A percentile compares a stretch with the other conserved stretches of the same genome.
Evolutionary conservation across 2,797 vertebrate species (phyloP).

Genomic region (Fistularia tabacaria): DNA sequence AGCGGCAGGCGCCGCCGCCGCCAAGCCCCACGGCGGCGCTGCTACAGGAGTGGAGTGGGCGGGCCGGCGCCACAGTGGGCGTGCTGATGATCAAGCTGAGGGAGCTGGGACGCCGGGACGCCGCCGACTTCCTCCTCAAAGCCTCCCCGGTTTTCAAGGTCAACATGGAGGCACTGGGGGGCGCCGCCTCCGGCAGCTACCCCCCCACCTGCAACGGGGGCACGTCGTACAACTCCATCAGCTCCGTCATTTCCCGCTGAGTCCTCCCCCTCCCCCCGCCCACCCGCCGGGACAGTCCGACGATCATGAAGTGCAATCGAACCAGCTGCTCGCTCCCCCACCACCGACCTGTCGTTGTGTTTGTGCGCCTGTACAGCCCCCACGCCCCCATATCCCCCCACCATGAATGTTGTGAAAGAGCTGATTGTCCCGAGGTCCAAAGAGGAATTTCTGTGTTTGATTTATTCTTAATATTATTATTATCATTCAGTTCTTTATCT

Average conservation of each 20-base stretch:
- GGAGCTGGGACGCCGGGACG: slow-evolving; percentile 92
- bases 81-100: slow-evolving; percentile 88
- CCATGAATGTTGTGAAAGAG: slow-evolving; percentile 54
- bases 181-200: slow-evolving; percentile 74
- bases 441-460: slow-evolving; percentile 30
- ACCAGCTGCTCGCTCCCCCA: slow-evolving; percentile 38
- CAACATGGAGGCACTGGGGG: slow-evolving; percentile 79
- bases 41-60: slow-evolving; percentile 87
- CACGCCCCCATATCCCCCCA: background rate
- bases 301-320: slow-evolving; percentile 58
- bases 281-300: background rate
- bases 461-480: background rate
- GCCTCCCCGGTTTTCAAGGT: slow-evolving; percentile 90
- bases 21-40: slow-evolving; percentile 90
- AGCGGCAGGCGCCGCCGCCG: slow-evolving; percentile 49
- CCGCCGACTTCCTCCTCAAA: slow-evolving; percentile 91
- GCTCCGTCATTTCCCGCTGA: slow-evolving; percentile 95
- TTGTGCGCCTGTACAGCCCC: slow-evolving; percentile 35
- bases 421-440: slow-evolving; percentile 52
- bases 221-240: slow-evolving; percentile 96
- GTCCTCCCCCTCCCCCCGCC: slow-evolving; percentile 3
- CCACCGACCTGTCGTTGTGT: slow-evolving; percentile 40
- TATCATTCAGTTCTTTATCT: slow-evolving; percentile 40
- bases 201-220: slow-evolving; percentile 90
- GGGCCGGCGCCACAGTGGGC: slow-evolving; percentile 84